A percentile compares a stretch with the other conserved stretches of the same genome.
These are phyloP conservation scores for Wiebesia pumilae DNA, from an alignment of 1,140 invertebrate genomes.

Conservation along the genomic window DNA sequence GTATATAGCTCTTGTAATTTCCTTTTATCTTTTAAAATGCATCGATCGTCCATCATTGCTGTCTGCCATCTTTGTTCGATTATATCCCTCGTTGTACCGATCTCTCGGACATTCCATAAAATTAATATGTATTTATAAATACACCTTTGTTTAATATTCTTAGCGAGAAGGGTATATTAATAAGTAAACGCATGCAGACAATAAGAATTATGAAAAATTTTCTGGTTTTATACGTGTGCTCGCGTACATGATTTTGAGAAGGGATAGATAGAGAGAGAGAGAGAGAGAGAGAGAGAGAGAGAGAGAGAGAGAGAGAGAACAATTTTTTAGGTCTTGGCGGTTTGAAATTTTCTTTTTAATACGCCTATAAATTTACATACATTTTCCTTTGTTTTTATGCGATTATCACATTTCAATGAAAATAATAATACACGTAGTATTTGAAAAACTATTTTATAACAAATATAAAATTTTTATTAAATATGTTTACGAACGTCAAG, in stretches of 20 bases:
- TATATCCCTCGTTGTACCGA: neutral
- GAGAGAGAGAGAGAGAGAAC: neutral
- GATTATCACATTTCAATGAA: no score
- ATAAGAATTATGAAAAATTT: neutral
- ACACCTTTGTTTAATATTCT: neutral
- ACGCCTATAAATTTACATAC: no score
- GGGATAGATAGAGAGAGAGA: neutral
- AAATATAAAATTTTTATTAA: no score
- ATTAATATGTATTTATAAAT: neutral
- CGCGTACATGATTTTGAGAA: neutral
- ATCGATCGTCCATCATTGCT: no score
- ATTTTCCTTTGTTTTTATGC: no score
- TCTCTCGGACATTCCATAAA: neutral
- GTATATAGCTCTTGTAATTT: no score
- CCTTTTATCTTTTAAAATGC: no score
- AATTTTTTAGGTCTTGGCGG: neutral
- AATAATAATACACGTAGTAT: no score
- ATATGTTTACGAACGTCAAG: no score
- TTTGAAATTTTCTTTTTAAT: neutral
- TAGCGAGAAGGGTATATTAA: neutral
- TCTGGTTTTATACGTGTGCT: neutral
- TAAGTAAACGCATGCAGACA: neutral
- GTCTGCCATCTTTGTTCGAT: neutral
- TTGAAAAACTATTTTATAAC: no score
- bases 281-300: neutral